phyloP scores from a whole-genome alignment of 37 sponge, comb jelly and placozoan species.

The Hormiphora californensis region DNA sequence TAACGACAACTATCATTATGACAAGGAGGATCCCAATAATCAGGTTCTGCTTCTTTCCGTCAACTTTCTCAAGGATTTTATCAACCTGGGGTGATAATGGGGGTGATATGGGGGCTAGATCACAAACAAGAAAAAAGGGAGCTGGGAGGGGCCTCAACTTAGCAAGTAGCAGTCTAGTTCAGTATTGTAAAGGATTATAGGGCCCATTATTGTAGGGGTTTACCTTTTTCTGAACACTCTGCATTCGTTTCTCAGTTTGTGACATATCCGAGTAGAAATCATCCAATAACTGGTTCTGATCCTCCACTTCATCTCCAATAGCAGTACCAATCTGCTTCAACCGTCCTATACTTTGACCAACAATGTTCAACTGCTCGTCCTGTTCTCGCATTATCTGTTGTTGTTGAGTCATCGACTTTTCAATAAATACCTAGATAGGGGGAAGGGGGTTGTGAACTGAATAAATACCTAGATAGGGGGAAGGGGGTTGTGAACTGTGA shows the following conservation, averaged over 20 bases:
- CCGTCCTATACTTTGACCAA: constrained; percentile 24
- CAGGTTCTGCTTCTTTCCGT: constrained; percentile 47
- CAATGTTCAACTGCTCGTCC: constrained; percentile 18
- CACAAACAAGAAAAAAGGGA: too few relatives aligned
- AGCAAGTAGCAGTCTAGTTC: too few relatives aligned
- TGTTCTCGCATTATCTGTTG: constrained; percentile 49
- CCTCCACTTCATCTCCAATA: constrained; percentile 45
- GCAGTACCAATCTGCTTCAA: constrained; percentile 35
- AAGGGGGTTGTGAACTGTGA: background rate
- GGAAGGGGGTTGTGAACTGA: background rate
- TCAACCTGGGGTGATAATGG: too few relatives aligned
- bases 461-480: background rate
- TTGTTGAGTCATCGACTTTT: constrained; percentile 32
- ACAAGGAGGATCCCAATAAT: constrained; percentile 5
- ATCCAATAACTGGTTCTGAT: constrained; percentile 21
- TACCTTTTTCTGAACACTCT: background rate
- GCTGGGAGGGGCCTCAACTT: too few relatives aligned
- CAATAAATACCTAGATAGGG: constrained; percentile 12
- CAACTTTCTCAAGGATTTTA: constrained; percentile 48
- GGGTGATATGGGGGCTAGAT: too few relatives aligned
- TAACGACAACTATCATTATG: constrained; percentile 24
- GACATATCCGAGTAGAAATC: constrained; percentile 42
- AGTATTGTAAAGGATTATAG: too few relatives aligned
- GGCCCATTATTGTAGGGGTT: too few relatives aligned
- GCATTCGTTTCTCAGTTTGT: constrained; percentile 41